Evolutionary conservation across 2,113 vertebrate genomes (phyloP), one percentile per base, ranked within the genome.

Genomic region (Cryptotis parvus): DNA sequence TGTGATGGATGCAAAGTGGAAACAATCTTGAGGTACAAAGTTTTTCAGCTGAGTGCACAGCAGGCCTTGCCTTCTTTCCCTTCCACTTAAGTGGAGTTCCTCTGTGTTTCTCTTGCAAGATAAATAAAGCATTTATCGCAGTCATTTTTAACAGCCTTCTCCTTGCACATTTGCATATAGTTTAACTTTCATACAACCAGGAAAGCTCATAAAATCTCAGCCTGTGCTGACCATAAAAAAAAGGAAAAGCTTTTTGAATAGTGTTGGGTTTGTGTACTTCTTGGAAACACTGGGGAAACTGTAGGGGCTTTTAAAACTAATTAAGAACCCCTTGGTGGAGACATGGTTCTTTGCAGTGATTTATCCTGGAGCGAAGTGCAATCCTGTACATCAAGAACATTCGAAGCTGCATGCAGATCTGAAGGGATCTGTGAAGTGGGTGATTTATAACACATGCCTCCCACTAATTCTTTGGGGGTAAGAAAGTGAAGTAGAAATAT

Each of bases 141-240:
- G 92, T 94, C 88, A 81, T 58, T 88, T 85, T 94, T 93, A 96
- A 94, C 86, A 96, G 76, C 85, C 79, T 93, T 90, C 52, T 78
- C 70, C 91, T 88, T 58, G 72, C 33, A 65, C 86, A 95, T 92
- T 93, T 95, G 92, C 93, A 93, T 95, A 86, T 33, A 88, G 95
- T 85, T 94, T 96, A 90, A 92, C 93, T 95, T 90, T 74, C 83
- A 39, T 76, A 52, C 91, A 94, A 65, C 91, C 72, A 1, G 63
- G 94, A 92, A 94, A 96, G 89, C 96, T 95, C 86, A 68, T 95
- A 95, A 96, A 95, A 95, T 83, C 92, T 93, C 95, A 95, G 95
- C 70, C 96, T 93, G 90, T 27, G 77, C 68, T 95, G 94, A 95
- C 91, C 93, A 66, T 96, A 89, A 95, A 90, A 58, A 15, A 58